These are phyloP conservation scores for Semotilus atromaculatus DNA, from an alignment of 2,797 vertebrate species.

Conservation along the genomic window DNA sequence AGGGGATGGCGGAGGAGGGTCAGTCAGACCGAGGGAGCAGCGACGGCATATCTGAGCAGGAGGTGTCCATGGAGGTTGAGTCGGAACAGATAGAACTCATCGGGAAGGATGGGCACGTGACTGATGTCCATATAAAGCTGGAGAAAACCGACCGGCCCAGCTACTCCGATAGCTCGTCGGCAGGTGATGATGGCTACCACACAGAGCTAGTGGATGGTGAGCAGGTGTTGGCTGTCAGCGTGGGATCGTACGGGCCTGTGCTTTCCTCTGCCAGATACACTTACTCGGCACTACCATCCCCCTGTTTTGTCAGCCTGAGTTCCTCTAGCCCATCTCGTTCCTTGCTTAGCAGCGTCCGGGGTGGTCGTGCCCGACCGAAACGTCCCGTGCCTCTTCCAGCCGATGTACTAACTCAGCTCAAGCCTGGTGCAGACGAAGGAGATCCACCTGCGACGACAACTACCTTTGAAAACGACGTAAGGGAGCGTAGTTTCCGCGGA, in stretches of 20 bases:
- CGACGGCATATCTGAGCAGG: conserved; percentile 93
- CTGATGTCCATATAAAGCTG: conserved; percentile 93
- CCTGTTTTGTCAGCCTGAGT: conserved; percentile 87
- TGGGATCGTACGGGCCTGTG: conserved; percentile 93
- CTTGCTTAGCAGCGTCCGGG: conserved; percentile 91
- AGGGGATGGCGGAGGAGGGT: conserved; percentile 86
- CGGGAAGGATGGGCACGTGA: conserved; percentile 89
- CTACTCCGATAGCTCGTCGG: conserved; percentile 96
- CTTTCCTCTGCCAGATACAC: conserved; percentile 89
- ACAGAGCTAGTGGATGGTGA: conserved; percentile 98
- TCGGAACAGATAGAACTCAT: conserved; percentile 90
- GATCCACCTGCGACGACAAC: conserved; percentile 77
- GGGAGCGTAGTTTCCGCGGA: conserved; percentile 88
- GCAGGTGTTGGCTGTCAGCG: conserved; percentile 94
- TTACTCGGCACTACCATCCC: conserved; percentile 85
- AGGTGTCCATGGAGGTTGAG: conserved; percentile 91
- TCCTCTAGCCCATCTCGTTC: conserved; percentile 93
- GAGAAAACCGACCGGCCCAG: conserved; percentile 93
- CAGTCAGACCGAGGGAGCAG: conserved; percentile 96
- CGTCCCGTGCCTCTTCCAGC: conserved; percentile 76
- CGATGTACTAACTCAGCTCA: conserved; percentile 71
- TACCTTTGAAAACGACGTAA: conserved; percentile 86
- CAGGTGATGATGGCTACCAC: conserved; percentile 96
- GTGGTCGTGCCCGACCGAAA: conserved; percentile 89
- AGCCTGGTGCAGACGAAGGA: conserved; percentile 75